These are phyloP conservation scores for Petroica traversi DNA, from an alignment of 2,113 vertebrate genomes.

Conservation along the genomic window DNA sequence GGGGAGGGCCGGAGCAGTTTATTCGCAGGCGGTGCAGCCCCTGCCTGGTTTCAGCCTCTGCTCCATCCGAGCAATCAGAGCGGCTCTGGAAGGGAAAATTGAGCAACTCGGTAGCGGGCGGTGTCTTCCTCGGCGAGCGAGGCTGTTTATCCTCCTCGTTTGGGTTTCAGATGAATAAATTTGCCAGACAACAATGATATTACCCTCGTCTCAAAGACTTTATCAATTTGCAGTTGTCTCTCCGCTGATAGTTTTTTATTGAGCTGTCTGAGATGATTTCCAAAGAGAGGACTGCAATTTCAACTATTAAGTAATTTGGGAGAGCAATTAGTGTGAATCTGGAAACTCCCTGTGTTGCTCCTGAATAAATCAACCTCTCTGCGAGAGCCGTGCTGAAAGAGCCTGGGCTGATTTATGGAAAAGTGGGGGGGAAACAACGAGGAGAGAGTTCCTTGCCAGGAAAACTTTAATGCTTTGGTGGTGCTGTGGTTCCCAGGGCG, in stretches of 20 bases:
- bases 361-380: conserved; percentile 60
- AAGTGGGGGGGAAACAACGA: background rate
- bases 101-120: background rate
- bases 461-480: background rate
- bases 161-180: conserved; percentile 28
- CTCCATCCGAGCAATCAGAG: background rate
- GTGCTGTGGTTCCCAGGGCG: background rate
- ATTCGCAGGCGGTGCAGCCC: accelerated
- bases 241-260: conserved; percentile 40
- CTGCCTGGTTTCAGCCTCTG: background rate
- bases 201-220: conserved; percentile 33
- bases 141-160: conserved; percentile 15
- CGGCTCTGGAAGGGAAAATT: background rate
- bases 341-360: conserved; percentile 64
- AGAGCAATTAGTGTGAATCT: conserved; percentile 68
- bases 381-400: background rate
- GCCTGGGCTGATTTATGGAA: background rate
- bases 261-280: conserved; percentile 55
- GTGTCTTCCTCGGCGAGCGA: background rate
- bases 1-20: background rate
- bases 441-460: background rate
- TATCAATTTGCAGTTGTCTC: conserved; percentile 61
- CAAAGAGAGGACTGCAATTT: conserved; percentile 61
- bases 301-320: conserved; percentile 65
- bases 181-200: conserved; percentile 40